phyloP scores from a whole-genome alignment of 2,797 vertebrate genomes.

The Australoheros facetus region DNA sequence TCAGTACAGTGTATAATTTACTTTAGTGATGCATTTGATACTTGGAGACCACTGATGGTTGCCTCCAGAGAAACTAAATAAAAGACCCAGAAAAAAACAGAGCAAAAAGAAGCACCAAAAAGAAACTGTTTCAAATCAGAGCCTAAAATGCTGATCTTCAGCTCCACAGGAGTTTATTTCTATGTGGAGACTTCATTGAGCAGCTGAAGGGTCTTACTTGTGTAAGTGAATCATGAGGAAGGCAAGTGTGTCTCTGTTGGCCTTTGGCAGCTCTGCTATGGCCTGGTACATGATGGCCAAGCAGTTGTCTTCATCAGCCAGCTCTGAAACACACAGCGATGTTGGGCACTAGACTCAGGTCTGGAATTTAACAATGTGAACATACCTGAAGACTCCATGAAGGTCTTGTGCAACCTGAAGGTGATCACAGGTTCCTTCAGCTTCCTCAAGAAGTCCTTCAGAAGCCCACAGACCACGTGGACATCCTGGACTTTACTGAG shows the following conservation, averaged over 20 bases:
- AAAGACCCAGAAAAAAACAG: not conserved
- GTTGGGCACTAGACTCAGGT: not conserved
- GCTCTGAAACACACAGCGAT: constrained; percentile 65
- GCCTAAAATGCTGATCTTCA: not conserved
- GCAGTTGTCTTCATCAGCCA: constrained; percentile 68
- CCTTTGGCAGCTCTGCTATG: constrained; percentile 79
- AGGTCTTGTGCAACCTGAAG: constrained; percentile 75
- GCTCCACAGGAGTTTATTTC: not conserved
- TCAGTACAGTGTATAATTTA: not conserved
- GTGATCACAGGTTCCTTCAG: constrained; percentile 83
- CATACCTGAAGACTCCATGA: constrained; percentile 84
- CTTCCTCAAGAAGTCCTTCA: constrained; percentile 89
- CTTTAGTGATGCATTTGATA: not conserved
- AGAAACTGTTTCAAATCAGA: not conserved
- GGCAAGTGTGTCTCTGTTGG: constrained; percentile 86
- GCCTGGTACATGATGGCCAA: constrained; percentile 46
- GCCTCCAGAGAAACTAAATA: not conserved
- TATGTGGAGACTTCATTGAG: not conserved
- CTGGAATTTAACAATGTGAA: not conserved
- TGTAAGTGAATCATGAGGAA: constrained; percentile 89
- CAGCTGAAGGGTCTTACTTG: constrained; percentile 63
- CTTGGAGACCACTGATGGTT: not conserved
- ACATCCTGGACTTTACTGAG: constrained; percentile 83
- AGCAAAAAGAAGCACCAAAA: not conserved
- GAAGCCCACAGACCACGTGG: constrained; percentile 85